Evolutionary conservation across 2,888 invertebrate genomes (phyloP).

Genomic region (Pseudeuparius sepicola): DNA sequence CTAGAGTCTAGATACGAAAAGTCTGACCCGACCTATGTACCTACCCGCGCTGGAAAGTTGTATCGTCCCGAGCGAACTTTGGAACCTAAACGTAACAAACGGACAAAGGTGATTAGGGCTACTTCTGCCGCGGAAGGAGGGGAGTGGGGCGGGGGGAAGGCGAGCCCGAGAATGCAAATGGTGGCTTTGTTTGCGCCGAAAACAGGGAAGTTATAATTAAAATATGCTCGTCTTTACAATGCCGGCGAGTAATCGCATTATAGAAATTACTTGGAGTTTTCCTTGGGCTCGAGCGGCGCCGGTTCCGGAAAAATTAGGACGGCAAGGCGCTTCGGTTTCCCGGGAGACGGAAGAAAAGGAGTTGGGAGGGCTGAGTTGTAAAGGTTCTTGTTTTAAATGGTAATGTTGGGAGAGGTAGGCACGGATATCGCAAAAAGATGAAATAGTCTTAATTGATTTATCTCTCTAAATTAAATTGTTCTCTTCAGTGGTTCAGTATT

Average conservation of each 20-base stretch:
- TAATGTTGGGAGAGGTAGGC: neutral
- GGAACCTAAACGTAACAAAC: too few species aligned
- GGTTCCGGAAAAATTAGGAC: conserved; percentile 9
- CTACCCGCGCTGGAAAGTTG: too few species aligned
- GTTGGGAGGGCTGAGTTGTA: neutral
- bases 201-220: conserved; percentile 25
- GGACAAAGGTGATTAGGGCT: conserved; percentile 27
- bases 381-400: conserved; percentile 2
- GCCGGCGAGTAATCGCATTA: conserved; percentile 27
- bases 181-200: conserved; percentile 24
- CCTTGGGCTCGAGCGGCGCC: conserved; percentile 8
- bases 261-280: conserved; percentile 21
- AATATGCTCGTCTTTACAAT: conserved; percentile 26
- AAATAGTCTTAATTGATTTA: neutral
- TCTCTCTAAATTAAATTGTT: too few species aligned
- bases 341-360: conserved; percentile 4
- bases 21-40: too few species aligned
- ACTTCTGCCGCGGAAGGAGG: too few species aligned
- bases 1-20: too few species aligned
- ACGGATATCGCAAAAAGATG: neutral
- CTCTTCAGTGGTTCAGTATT: too few species aligned
- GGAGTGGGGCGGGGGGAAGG: too few species aligned
- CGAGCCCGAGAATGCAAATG: conserved; percentile 24
- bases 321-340: neutral
- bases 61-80: too few species aligned